Evolutionary conservation across 2,113 vertebrate species (phyloP).

Genomic region (Petroica traversi): DNA sequence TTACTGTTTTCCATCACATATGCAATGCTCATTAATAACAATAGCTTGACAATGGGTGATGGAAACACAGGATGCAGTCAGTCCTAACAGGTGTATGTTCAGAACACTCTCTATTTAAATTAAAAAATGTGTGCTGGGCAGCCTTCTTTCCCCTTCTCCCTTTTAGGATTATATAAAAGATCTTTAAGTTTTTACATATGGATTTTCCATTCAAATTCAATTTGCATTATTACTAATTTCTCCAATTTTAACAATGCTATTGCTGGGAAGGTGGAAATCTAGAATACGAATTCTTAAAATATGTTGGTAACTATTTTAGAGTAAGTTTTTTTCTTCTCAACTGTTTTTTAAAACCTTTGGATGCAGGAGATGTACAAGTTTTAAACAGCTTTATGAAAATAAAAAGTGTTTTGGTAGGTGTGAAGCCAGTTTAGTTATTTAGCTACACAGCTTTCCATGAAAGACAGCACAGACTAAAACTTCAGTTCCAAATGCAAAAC

Average conservation of each 20-base stretch:
- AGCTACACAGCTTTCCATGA: not conserved
- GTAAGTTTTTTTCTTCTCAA: not conserved
- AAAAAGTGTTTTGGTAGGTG: not conserved
- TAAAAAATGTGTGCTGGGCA: not conserved
- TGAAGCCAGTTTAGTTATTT: not conserved
- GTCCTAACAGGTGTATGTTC: not conserved
- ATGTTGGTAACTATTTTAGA: not conserved
- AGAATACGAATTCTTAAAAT: not conserved
- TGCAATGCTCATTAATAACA: not conserved
- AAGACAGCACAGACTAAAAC: not conserved
- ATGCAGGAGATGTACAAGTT: not conserved
- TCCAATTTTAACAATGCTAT: not conserved
- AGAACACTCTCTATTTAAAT: not conserved
- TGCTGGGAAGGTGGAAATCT: not conserved
- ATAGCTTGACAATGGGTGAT: not conserved
- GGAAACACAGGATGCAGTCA: not conserved
- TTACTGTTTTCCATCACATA: not conserved
- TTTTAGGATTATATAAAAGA: not conserved
- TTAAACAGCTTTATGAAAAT: not conserved
- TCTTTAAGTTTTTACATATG: not conserved
- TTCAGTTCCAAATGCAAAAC: not conserved
- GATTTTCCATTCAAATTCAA: not conserved
- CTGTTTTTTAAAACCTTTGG: not conserved
- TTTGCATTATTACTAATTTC: not conserved
- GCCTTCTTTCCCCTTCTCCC: not conserved